phyloP scores from a whole-genome alignment of 2,113 vertebrate species.

The Tetrax tetrax region DNA sequence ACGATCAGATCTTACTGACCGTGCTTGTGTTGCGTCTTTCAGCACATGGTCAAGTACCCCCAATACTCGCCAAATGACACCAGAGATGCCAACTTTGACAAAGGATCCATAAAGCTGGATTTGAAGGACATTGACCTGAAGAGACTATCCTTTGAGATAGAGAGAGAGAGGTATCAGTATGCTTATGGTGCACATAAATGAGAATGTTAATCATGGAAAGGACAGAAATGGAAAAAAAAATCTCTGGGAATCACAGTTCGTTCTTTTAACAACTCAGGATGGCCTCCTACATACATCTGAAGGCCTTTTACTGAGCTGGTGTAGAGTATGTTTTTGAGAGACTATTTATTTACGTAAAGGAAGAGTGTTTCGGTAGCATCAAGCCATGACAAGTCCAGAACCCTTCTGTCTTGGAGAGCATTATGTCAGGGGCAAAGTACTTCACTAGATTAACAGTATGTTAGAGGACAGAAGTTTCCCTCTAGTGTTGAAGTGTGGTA shows the following conservation, averaged over 20 bases:
- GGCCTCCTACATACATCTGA: neutral
- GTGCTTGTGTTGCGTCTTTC: conserved; percentile 3
- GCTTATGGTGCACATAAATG: neutral
- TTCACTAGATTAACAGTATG: neutral
- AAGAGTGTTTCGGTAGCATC: neutral
- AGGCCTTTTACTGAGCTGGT: neutral
- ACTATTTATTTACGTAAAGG: neutral
- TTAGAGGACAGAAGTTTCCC: neutral
- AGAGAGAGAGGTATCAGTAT: conserved; percentile 83
- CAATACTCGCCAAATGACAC: conserved; percentile 73
- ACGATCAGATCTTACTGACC: neutral
- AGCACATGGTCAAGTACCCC: conserved; percentile 24
- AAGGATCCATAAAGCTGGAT: conserved; percentile 78
- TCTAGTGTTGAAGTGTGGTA: neutral
- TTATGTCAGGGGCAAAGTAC: neutral
- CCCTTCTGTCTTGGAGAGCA: neutral
- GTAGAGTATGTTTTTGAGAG: neutral
- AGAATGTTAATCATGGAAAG: neutral
- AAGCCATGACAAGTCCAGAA: neutral
- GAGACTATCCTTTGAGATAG: conserved; percentile 91
- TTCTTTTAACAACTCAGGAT: neutral
- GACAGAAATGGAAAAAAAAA: neutral
- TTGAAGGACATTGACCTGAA: conserved; percentile 92
- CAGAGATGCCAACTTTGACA: conserved; percentile 75
- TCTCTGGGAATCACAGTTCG: neutral